Evolutionary conservation across 2,797 vertebrate species (phyloP), one percentile per base, ranked within the genome.

Genomic region (Sebastes flavidus): DNA sequence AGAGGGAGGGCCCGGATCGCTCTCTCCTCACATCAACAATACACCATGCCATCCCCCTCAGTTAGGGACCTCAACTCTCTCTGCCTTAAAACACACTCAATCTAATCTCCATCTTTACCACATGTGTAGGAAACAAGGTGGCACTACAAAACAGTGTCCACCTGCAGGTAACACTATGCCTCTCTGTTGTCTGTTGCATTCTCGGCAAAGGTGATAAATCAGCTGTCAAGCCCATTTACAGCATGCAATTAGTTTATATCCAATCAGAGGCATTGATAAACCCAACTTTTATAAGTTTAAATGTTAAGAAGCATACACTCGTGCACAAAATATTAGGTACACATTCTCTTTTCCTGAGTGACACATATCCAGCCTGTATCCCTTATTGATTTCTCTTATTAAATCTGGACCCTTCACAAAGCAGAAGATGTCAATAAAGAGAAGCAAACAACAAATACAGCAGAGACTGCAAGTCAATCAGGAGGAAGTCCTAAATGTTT

Each of bases 51-150:
- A 52, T 4, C 82, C 72, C 60, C 60, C 60, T 63, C 46, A 68
- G 77, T 81, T 71, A 88, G 77, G 22, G 61, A 67, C 76, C 84
- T 81, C 54, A 56, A 6, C 13, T 38, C 73, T 30, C 38, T 59
- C 16, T 32, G 62, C 32, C 32, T 75, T 63, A 65, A 75, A 80
- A 38, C 63, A 60, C 81, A n/a, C n/a, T 36, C 55, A 55, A 80
- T 89, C 88, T 91, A 67, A 93, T 92, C 91, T 89, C 61, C 75
- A 88, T 88, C 87, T 93, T 54, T 2, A 55, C 58, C 71, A 46
- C 65, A 72, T 77, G 74, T 84, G 74, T 68, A 85, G 74, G 55
- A 88, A 89, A 85, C 72, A 72, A 80, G 75, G 67, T 27, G 52
- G 56, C 27, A 60, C 34, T 20, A 75, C n/a, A 66, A 58, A 56